These are phyloP conservation scores for Trachymyrmex cornetzi DNA, from an alignment of 1,140 invertebrate species.

Conservation along the genomic window DNA sequence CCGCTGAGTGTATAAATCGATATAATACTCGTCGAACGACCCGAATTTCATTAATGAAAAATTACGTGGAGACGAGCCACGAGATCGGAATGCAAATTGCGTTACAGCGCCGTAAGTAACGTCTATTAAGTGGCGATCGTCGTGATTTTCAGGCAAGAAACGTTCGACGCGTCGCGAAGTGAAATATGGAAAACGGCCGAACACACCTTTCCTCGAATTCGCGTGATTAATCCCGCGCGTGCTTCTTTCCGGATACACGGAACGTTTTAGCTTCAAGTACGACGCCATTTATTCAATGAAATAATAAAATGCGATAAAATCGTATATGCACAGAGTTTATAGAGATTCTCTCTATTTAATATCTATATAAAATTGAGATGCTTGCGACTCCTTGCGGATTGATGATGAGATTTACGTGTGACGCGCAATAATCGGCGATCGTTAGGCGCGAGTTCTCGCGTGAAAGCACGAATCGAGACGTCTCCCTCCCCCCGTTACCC, in stretches of 20 bases:
- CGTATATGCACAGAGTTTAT: neutral
- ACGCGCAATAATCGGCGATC: constrained; percentile 32
- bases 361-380: neutral
- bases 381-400: neutral
- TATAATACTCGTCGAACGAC: constrained; percentile 5
- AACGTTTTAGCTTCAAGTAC: neutral
- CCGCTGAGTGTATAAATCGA: constrained; percentile 49
- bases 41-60: constrained; percentile 56
- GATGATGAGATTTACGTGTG: constrained; percentile 6
- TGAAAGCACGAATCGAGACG: constrained; percentile 36
- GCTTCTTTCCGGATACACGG: neutral
- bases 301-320: neutral
- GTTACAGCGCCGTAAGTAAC: constrained; percentile 43
- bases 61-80: constrained; percentile 3
- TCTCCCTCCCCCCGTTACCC: neutral
- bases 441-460: constrained; percentile 12
- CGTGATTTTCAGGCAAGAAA: constrained; percentile 16
- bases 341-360: neutral
- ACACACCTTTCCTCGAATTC: neutral
- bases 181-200: constrained; percentile 38
- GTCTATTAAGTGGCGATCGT: constrained; percentile 43
- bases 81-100: constrained; percentile 52
- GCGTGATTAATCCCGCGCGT: constrained; percentile 15
- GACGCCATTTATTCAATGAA: neutral
- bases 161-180: constrained; percentile 23